Conservation (phyloP, 2,888 invertebrate species). For the Latrodectus hesperus region DNA sequence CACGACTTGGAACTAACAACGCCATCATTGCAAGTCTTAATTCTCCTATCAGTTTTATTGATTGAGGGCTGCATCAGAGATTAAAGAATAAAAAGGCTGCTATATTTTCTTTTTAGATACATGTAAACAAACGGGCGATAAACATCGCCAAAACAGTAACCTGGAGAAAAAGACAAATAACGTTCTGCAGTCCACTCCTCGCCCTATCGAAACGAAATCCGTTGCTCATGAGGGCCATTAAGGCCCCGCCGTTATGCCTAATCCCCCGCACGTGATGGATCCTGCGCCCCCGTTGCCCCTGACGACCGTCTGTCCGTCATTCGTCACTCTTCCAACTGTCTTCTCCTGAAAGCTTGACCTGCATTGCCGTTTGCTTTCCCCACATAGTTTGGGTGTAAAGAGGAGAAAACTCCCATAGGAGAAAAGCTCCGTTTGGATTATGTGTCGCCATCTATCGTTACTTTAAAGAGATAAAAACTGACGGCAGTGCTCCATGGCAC, state of each 20-base stretch:
- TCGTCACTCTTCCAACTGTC: slow-evolving; percentile 67
- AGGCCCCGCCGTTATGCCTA: slow-evolving; percentile 68
- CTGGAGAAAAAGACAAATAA: slow-evolving; percentile 58
- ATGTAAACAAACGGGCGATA: slow-evolving; percentile 19
- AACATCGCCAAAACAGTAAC: slow-evolving; percentile 46
- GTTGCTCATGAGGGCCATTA: slow-evolving; percentile 69
- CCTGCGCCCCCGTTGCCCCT: slow-evolving; percentile 63
- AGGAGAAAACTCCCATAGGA: not conserved
- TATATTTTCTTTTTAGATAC: too few relatives aligned
- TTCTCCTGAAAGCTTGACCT: slow-evolving; percentile 61
- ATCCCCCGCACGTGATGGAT: slow-evolving; percentile 69
- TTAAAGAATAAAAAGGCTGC: too few relatives aligned
- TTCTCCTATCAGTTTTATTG: too few relatives aligned
- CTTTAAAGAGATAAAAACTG: slow-evolving; percentile 17
- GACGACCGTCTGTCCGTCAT: slow-evolving; percentile 69
- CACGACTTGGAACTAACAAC: too few relatives aligned
- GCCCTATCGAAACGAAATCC: slow-evolving; percentile 69
- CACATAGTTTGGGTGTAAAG: slow-evolving; percentile 41
- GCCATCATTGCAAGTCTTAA: too few relatives aligned
- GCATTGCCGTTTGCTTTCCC: slow-evolving; percentile 48
- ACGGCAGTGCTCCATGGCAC: not conserved
- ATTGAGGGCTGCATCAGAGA: too few relatives aligned
- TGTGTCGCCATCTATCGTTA: slow-evolving; percentile 41
- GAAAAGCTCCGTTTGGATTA: too few relatives aligned
- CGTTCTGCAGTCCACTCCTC: slow-evolving; percentile 63